Conservation (phyloP, 2,888 invertebrate genomes). For the Hymenopus coronatus region DNA sequence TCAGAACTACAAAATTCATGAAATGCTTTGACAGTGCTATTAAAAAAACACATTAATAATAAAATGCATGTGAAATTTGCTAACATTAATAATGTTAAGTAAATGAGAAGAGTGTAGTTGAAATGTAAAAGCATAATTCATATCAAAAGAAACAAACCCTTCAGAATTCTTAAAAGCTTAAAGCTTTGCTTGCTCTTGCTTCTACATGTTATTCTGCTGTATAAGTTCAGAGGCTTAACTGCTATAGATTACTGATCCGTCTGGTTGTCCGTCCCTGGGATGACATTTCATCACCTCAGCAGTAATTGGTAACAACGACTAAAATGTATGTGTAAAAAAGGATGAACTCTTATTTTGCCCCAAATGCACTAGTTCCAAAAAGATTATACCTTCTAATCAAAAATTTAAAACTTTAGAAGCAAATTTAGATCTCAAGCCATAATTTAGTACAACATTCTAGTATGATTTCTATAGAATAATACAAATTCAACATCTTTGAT, state of each 20-base stretch:
- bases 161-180: not conserved
- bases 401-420: not conserved
- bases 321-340: not conserved
- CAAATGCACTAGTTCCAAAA: not conserved
- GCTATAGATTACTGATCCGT: slow-evolving; percentile 12
- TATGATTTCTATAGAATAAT: not conserved
- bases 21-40: too few relatives aligned
- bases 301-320: not conserved
- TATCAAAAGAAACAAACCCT: too few relatives aligned
- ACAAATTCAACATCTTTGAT: not conserved
- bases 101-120: too few relatives aligned
- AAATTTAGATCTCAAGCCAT: not conserved
- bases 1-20: too few relatives aligned
- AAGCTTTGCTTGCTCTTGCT: not conserved
- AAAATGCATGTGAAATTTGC: too few relatives aligned
- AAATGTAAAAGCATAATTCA: too few relatives aligned
- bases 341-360: not conserved
- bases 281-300: not conserved
- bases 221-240: not conserved
- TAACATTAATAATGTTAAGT: too few relatives aligned
- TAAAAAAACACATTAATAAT: too few relatives aligned
- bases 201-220: not conserved
- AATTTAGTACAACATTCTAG: not conserved
- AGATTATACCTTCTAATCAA: not conserved
- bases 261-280: slow-evolving; percentile 11